Evolutionary conservation across 2,113 vertebrate genomes (phyloP), one percentile per base, ranked within the genome.

Genomic region (Vulpes ferrilata): DNA sequence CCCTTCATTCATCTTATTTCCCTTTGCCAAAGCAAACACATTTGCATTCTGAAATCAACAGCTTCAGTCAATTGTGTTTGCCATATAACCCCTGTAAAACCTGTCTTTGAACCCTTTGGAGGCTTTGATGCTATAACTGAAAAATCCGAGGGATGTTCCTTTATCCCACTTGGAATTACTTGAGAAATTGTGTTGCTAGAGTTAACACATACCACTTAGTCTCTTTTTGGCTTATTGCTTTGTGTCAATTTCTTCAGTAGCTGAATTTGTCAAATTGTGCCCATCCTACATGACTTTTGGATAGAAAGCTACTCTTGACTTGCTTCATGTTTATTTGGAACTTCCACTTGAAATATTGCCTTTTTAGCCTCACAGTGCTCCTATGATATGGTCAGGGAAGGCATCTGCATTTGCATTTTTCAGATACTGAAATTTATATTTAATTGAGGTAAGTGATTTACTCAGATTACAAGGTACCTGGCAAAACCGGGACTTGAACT

Each of bases 41-140:
- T 95, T 94, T 93, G 81, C 71, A 93, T 95, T 79, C 79, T 67
- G 51, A 98, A 86, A 93, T 93, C 81, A 78, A 74, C 65, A 87
- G 38, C 84, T 7, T 59, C 84, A 48, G 91, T 62, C 73, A 85
- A 59, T 55, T 59, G n/a, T 64, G 60, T 7, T 78, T 85, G 69
- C 43, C 30, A 35, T 5, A 35, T 83, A 88, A 89, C 64, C 69
- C 89, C 83, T 51, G 0, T 22, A 60, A 69, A 93, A 59, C 8
- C n/a, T 91, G 83, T 78, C 23, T 86, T 71, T 98, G 90, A 94
- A 85, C 11, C 5, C 57, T 83, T 53, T 16, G 32, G 38, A 73
- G 69, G 5, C 2, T 87, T 79, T 90, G 35, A 64, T 82, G 15
- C n/a, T 78, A 22, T 81, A 85, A 74, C 16, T 82, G 51, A 43